Conservation (phyloP, 2,797 vertebrate genomes). For the Oophaga sylvatica region DNA sequence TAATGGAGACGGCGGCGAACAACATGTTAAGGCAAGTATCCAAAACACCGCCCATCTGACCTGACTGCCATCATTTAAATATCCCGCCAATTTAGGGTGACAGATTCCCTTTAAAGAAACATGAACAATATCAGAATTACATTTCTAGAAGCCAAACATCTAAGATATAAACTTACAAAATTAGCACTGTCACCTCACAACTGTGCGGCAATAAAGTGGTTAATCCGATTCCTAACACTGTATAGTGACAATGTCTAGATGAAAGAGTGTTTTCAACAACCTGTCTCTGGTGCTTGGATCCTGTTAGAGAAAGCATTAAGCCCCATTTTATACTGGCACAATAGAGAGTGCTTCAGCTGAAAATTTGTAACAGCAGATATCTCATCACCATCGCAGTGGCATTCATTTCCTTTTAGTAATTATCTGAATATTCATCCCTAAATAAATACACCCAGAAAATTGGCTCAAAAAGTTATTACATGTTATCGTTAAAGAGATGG, state of each 20-base stretch:
- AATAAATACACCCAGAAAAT: not conserved
- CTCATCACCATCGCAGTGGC: slow-evolving; percentile 18
- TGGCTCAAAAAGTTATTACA: not conserved
- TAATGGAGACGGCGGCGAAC: too few species aligned
- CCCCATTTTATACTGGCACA: slow-evolving; percentile 21
- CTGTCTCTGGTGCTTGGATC: slow-evolving; percentile 13
- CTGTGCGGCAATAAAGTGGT: not conserved
- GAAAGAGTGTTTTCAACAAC: slow-evolving; percentile 13
- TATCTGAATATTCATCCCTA: slow-evolving; percentile 1
- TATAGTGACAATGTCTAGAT: slow-evolving; percentile 12
- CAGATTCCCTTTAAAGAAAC: not conserved
- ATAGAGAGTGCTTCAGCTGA: slow-evolving; percentile 13
- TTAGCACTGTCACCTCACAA: not conserved
- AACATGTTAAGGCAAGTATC: too few species aligned
- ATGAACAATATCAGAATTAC: not conserved
- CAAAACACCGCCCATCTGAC: too few species aligned
- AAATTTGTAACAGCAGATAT: slow-evolving; percentile 12
- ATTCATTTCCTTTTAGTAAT: slow-evolving; percentile 5
- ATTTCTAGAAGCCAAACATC: not conserved
- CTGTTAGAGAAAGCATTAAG: slow-evolving; percentile 24
- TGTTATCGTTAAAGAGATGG: not conserved
- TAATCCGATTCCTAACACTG: not conserved
- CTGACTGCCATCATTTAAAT: too few species aligned
- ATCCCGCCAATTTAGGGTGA: too few species aligned
- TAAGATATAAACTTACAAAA: not conserved